Evolutionary conservation across 2,113 vertebrate genomes (phyloP), one percentile per base, ranked within the genome.

Genomic region (Loxodonta africana): DNA sequence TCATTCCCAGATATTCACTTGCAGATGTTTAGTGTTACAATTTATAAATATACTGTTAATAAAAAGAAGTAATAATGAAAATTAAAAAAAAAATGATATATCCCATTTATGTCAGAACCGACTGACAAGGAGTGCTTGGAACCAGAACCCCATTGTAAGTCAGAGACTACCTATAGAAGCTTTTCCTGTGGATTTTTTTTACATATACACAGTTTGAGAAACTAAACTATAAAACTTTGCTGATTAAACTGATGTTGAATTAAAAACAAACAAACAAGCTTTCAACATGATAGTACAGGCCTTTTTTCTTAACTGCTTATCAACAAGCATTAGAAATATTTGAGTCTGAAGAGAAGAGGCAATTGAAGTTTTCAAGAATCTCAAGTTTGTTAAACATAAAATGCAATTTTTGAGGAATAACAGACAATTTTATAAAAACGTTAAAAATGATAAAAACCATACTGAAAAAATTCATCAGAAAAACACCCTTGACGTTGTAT

Each of bases 351-450:
- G 80, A 89, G 8, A 84, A 95, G 62, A 88, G 33, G 81, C 83
- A 65, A 41, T 53, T 0, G 2, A 91, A 74, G 26, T 23, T 85
- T 84, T 94, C 51, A 93, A 12, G 57, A 82, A 51, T 88, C 90
- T 74, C 57, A 69, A 91, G 41, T 83, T 91, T 86, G 73, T 91
- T 83, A 73, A 83, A n/a, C 65, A 83, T 88, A 83, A 88, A 94
- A 85, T 91, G n/a, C 33, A 86, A 57, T 86, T 94, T 88, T 62
- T 57, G 48, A 91, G 94, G 63, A 69, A n/a, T 18, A 90, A 5
- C 23, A 76, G 77, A 33, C n/a, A 81, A 84, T 48, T 95, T 62
- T 94, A 90, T 85, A 73, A 93, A 83, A 96, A 60, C n/a, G 77
- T 60, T 92, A 92, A 94, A 78, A 76, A 69, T 83, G 21, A 57